Conservation (phyloP, 2,888 invertebrate species). For the Morpho achilles region DNA sequence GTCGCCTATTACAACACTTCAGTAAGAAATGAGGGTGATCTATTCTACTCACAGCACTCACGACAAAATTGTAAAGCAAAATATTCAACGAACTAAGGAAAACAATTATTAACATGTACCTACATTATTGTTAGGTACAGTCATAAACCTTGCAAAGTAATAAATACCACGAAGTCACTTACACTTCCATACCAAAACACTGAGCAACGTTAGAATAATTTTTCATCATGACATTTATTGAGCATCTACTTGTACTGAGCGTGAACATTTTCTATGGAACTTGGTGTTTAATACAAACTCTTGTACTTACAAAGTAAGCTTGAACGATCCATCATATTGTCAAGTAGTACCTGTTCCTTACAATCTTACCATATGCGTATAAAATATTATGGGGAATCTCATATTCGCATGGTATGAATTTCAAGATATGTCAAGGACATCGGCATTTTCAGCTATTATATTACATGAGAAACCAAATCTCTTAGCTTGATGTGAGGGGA, state of each 20-base stretch:
- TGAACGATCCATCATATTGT: conserved; percentile 19
- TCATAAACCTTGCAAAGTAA: conserved; percentile 8
- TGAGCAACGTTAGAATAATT: conserved; percentile 22
- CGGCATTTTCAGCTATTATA: no score
- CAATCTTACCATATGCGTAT: not conserved
- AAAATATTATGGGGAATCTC: no score
- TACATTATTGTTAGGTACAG: conserved; percentile 7
- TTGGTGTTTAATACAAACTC: conserved; percentile 23
- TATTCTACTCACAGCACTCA: no score
- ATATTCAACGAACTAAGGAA: not conserved
- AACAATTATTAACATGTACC: not conserved
- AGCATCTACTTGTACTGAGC: conserved; percentile 19
- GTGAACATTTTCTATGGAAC: conserved; percentile 20
- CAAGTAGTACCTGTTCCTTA: conserved; percentile 5
- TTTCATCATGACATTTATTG: conserved; percentile 33
- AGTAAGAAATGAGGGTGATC: no score
- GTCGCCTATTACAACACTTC: no score
- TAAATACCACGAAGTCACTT: conserved; percentile 15
- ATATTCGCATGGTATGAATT: no score
- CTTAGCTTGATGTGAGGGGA: no score
- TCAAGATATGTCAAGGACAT: no score
- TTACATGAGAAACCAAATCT: no score
- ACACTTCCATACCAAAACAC: conserved; percentile 10
- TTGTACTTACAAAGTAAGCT: conserved; percentile 15
- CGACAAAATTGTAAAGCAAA: no score